Conservation (phyloP, 2,797 vertebrate species). For the Takifugu rubripes region DNA sequence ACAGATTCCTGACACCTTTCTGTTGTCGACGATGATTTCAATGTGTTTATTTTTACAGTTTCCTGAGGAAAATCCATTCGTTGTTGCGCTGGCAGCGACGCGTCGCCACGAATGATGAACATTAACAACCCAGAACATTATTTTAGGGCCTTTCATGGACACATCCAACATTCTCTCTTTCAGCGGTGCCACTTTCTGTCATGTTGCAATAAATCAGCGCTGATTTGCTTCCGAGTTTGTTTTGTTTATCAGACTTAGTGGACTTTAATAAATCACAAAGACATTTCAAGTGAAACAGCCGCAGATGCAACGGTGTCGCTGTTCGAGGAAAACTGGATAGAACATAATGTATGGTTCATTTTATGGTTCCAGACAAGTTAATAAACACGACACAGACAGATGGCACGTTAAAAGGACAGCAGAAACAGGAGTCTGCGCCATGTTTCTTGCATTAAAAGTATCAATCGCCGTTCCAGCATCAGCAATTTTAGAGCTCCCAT, state of each 20-base stretch:
- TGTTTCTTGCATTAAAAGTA: constrained; percentile 48
- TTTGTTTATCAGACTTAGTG: no score
- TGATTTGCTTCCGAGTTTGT: constrained; percentile 10
- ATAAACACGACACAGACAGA: constrained; percentile 27
- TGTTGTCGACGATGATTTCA: no score
- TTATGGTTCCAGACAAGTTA: no score
- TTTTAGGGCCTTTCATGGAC: neutral
- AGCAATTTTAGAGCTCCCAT: constrained; percentile 27
- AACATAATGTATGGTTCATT: no score
- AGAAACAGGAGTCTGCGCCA: constrained; percentile 49
- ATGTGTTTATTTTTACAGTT: no score
- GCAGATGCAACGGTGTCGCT: no score
- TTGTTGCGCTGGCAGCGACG: neutral
- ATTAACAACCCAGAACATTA: neutral
- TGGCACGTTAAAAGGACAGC: constrained; percentile 1
- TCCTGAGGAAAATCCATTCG: no score
- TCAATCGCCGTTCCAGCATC: constrained; percentile 51
- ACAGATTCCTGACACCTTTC: no score
- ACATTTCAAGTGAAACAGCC: no score
- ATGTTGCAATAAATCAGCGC: constrained; percentile 2
- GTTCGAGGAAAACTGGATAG: no score
- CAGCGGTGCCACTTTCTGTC: neutral
- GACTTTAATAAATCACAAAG: no score
- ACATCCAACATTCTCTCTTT: neutral
- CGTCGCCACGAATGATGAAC: constrained; percentile 3